A percentile compares a stretch with the other conserved stretches of the same genome.
Evolutionary conservation across 2,113 vertebrate genomes (phyloP).

Genomic region (Rhinopithecus roxellana): DNA sequence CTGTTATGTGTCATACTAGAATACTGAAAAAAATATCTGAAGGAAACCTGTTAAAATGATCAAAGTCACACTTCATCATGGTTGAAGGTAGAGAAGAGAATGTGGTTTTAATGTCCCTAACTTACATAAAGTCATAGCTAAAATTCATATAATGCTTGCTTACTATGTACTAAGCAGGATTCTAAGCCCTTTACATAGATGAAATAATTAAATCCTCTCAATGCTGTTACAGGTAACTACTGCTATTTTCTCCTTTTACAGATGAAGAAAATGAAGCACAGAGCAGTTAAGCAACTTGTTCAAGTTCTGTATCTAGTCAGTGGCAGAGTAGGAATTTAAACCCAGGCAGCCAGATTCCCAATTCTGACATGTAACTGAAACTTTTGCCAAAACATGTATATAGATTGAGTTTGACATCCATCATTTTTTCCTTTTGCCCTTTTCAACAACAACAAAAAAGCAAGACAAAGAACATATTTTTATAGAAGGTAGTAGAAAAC

Average conservation of each 20-base stretch:
- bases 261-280: background rate
- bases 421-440: background rate
- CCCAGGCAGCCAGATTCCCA: background rate
- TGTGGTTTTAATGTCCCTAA: background rate
- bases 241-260: background rate
- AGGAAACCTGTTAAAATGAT: background rate
- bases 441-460: background rate
- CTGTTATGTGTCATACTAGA: background rate
- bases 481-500: background rate
- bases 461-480: background rate
- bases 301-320: background rate
- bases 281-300: background rate
- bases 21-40: background rate
- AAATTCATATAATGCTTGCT: no score
- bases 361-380: background rate
- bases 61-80: background rate
- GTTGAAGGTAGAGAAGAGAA: background rate
- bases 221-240: background rate
- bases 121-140: background rate
- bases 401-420: background rate
- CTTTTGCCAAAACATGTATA: background rate
- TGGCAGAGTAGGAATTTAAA: background rate
- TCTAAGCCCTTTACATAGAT: background rate
- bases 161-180: background rate
- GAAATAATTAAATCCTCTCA: background rate